Conservation (phyloP, 35 echinoderm and acorn worm species). For the Hemicentrotus pulcherrimus region DNA sequence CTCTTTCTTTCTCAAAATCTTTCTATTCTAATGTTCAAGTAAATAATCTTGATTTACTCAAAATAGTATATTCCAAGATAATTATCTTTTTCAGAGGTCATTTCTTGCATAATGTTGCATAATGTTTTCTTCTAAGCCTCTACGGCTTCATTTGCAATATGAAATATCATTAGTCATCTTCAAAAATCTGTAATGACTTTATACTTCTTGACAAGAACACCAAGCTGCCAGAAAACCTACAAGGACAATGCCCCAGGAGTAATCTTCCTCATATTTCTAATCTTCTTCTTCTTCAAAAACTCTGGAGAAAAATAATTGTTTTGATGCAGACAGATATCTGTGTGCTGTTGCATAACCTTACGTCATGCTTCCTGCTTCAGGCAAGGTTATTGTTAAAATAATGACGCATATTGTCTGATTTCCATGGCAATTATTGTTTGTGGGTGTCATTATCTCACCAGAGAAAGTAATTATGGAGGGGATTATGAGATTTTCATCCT, state of each 20-base stretch:
- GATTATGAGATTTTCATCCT: not conserved
- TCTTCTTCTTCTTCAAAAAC: not conserved
- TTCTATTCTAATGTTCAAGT: no score
- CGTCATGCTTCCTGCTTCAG: not conserved
- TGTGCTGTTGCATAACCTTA: not conserved
- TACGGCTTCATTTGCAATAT: not conserved
- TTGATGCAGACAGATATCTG: not conserved
- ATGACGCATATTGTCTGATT: not conserved
- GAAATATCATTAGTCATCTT: not conserved
- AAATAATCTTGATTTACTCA: no score
- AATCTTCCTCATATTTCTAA: not conserved
- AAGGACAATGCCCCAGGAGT: not conserved
- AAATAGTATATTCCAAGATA: not conserved
- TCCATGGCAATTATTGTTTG: constrained; percentile 2
- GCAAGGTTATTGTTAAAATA: constrained; percentile 1
- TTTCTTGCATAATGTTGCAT: constrained; percentile 3
- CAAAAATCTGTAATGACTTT: not conserved
- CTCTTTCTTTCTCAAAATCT: no score
- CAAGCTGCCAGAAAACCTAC: not conserved
- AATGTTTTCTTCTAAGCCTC: not conserved
- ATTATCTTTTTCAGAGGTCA: not conserved
- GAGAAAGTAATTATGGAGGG: not conserved
- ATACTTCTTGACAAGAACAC: not conserved
- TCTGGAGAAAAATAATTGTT: not conserved
- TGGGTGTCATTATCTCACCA: not conserved